Evolutionary conservation across 2,113 vertebrate species (phyloP).

Genomic region (Uropsilus gracilis): DNA sequence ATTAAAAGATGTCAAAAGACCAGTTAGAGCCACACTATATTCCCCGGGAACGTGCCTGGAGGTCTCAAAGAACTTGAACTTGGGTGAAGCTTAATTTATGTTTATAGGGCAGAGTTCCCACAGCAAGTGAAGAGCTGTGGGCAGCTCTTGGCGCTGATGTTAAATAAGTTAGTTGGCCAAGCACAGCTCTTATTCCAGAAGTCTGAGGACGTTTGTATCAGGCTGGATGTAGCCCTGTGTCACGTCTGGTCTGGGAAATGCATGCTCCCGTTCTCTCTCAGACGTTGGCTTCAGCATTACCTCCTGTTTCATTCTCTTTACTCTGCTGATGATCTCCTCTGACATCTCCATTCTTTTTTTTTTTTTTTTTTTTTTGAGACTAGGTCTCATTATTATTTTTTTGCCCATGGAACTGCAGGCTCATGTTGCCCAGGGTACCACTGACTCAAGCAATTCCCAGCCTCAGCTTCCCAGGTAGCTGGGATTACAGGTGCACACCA

Average conservation of each 20-base stretch:
- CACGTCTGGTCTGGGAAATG: neutral
- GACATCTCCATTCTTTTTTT: neutral
- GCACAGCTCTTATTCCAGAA: neutral
- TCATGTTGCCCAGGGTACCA: too few relatives aligned
- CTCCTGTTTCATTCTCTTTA: neutral
- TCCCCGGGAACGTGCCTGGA: neutral
- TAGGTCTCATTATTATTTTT: too few relatives aligned
- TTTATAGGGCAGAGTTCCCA: neutral
- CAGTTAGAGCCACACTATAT: accelerated
- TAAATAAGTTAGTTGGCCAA: neutral
- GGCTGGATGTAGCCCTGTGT: neutral
- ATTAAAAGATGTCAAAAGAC: neutral
- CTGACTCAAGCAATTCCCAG: too few relatives aligned
- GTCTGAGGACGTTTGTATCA: neutral
- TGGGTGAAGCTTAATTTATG: neutral
- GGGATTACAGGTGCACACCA: too few relatives aligned
- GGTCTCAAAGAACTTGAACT: neutral
- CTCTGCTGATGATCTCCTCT: neutral
- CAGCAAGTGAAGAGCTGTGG: neutral
- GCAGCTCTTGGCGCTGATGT: neutral
- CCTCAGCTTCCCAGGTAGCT: too few relatives aligned
- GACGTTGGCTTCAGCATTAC: neutral
- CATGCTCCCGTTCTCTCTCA: neutral
- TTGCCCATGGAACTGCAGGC: too few relatives aligned
- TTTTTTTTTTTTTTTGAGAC: too few relatives aligned